Evolutionary conservation across 2,113 vertebrate genomes (phyloP).

Genomic region (Crotalus viridis): DNA sequence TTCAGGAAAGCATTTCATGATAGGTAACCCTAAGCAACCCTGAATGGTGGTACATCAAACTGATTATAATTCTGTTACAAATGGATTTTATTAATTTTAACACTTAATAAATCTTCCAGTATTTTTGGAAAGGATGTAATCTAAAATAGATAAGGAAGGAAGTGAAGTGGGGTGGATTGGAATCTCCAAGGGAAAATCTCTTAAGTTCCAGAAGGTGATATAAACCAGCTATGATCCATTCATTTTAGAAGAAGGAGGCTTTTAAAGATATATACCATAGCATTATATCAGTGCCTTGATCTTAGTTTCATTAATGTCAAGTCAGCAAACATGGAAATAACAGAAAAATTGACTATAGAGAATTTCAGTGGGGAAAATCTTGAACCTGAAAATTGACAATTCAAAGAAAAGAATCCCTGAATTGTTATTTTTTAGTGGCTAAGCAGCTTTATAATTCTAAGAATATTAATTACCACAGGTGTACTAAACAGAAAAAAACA

Average conservation of each 20-base stretch:
- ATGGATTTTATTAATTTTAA: not conserved
- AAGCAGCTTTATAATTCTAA: conserved; percentile 77
- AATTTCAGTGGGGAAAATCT: conserved; percentile 75
- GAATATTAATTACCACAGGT: conserved; percentile 72
- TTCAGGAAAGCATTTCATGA: not conserved
- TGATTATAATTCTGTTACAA: not conserved
- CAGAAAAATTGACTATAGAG: conserved; percentile 80
- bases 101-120: not conserved
- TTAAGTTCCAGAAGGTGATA: not conserved
- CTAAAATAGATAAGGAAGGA: not conserved
- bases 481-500: conserved; percentile 72
- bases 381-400: conserved; percentile 61
- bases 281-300: conserved; percentile 77
- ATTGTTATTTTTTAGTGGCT: conserved; percentile 70
- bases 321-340: conserved; percentile 78
- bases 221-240: not conserved
- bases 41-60: not conserved
- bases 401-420: conserved; percentile 33
- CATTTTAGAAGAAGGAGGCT: not conserved
- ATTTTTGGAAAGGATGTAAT: not conserved
- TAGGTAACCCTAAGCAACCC: not conserved
- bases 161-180: not conserved
- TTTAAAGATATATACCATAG: conserved; percentile 55
- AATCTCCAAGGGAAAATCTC: not conserved
- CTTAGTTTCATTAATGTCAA: conserved; percentile 72